Base-by-base conservation (phyloP, 2,888 invertebrate genomes). In the Alsophila aescularia region DNA sequence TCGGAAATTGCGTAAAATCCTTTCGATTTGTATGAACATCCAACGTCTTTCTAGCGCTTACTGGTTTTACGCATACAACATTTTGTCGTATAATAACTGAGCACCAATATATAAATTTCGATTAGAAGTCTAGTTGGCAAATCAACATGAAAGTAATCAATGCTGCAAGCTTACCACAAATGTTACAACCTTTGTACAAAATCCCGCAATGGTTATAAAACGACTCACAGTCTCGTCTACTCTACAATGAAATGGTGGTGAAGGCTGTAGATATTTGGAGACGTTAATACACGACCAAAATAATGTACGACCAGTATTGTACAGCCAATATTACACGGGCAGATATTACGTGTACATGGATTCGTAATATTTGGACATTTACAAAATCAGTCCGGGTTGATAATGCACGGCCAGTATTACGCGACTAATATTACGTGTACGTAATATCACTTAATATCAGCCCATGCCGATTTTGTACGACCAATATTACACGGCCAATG, bases 1-100 rank as follows among this genome's bases (percentile, higher is more conserved):
- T 61, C 59, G 44, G 52, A 66, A 69, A 56, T 69, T 61, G 37
- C 64, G 58, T 66, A 67, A 66, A 64, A 54, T 37, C 60, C 70
- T 58, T 29, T 44, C 64, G 60, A 72, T 70, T 64, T 67, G 37
- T 52, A 66, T 70, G 50, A 57, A 35, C 40, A 48, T 52, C 47
- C 31, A 41, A 53, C 50, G 59, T 60, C 49, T 49, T 58, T 2
- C 6, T 51, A 53, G 32, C 18, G 21, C 54, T 44, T 32, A 24
- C 32, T 21, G 36, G 40, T 53, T 36, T 51, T 32, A 15, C 37
- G 41, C 44, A 59, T 56, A 53, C 51, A 52, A 48, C 64, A 65
- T 62, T 48, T 42, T 41, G 61, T 37, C 56, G 70, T 62, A 15
- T 69, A 65, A 60, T 69, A 67, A 9, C 12, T 29, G 40, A 32